These are phyloP conservation scores for Promerops cafer DNA, from an alignment of 2,113 vertebrate genomes.

Conservation along the genomic window DNA sequence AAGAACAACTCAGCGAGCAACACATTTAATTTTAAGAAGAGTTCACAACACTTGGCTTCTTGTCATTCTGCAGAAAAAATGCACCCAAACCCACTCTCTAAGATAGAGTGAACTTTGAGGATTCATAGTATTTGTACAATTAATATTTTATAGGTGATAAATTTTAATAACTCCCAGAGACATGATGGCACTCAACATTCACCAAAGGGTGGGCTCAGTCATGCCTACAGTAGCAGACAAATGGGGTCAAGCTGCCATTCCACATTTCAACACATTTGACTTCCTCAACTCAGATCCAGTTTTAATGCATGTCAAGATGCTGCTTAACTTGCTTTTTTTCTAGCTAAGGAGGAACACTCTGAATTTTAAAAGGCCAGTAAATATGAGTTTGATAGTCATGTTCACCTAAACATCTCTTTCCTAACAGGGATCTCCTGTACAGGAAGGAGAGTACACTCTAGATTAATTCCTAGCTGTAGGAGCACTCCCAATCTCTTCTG, in stretches of 20 bases:
- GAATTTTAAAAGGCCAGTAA: neutral
- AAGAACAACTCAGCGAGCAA: neutral
- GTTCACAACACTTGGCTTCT: neutral
- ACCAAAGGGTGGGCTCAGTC: neutral
- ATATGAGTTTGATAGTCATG: neutral
- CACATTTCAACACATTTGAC: neutral
- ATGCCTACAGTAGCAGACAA: neutral
- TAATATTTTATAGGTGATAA: conserved; percentile 4
- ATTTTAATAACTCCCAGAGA: conserved; percentile 6
- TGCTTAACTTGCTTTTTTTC: neutral
- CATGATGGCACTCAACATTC: neutral
- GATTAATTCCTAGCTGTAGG: neutral
- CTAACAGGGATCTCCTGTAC: neutral
- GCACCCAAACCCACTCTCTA: neutral
- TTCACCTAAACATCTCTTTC: neutral
- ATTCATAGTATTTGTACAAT: neutral
- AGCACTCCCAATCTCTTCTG: neutral
- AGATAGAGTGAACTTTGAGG: neutral
- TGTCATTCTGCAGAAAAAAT: neutral
- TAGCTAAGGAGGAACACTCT: neutral
- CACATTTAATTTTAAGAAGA: neutral
- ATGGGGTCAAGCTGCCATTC: neutral
- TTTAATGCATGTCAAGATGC: neutral
- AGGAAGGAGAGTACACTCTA: neutral
- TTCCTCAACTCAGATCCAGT: neutral